phyloP scores from a whole-genome alignment of 2,797 vertebrate genomes.

The Phrynocephalus vlangalii region DNA sequence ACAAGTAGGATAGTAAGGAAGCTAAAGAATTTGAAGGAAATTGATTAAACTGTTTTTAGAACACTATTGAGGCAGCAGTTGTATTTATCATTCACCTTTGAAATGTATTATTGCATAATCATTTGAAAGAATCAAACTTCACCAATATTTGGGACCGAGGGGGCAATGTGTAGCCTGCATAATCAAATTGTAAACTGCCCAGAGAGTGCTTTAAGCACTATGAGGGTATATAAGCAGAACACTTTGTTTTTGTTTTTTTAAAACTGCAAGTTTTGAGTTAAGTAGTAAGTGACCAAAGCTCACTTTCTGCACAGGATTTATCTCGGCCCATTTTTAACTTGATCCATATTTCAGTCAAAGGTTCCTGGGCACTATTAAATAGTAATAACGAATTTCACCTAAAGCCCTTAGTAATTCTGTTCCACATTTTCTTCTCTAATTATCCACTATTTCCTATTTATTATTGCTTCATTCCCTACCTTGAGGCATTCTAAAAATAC shows the following conservation, averaged over 20 bases:
- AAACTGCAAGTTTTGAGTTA: constrained; percentile 54
- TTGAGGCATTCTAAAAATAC: constrained; percentile 83
- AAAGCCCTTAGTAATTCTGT: constrained; percentile 86
- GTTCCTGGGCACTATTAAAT: constrained; percentile 85
- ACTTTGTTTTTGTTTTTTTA: background rate
- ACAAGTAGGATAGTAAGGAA: constrained; percentile 4
- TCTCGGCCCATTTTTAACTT: constrained; percentile 77
- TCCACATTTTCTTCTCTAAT: constrained; percentile 84
- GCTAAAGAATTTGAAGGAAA: constrained; percentile 38
- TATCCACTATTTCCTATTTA: constrained; percentile 85
- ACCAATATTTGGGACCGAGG: background rate
- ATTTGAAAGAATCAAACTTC: background rate
- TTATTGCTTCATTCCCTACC: constrained; percentile 83
- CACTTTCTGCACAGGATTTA: constrained; percentile 66
- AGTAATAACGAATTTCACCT: constrained; percentile 86
- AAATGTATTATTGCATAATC: constrained; percentile 60
- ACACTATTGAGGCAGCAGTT: constrained; percentile 42
- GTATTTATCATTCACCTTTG: constrained; percentile 12
- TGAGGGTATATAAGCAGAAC: too few relatives aligned
- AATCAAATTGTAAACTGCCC: too few relatives aligned
- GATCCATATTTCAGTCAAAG: constrained; percentile 83
- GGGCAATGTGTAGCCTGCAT: too few relatives aligned
- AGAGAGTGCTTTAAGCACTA: too few relatives aligned
- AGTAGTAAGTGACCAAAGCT: constrained; percentile 52
- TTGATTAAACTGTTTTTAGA: constrained; percentile 37